Evolutionary conservation across 2,113 vertebrate genomes (phyloP).

Genomic region (Seriola aureovittata): DNA sequence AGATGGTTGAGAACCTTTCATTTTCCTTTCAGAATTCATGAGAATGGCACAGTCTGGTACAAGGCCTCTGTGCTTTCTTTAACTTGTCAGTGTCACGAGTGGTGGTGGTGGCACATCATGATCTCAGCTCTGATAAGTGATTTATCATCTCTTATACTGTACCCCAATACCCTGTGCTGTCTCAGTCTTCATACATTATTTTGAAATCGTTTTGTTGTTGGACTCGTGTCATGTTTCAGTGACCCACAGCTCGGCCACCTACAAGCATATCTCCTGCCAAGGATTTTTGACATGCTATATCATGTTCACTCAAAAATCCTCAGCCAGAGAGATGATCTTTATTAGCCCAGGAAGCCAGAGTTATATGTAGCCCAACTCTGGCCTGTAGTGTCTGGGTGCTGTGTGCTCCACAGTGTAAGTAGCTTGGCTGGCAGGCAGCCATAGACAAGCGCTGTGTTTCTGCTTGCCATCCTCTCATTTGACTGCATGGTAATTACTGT

Average conservation of each 20-base stretch:
- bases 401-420: constrained; percentile 67
- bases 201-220: constrained; percentile 6
- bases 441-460: constrained; percentile 66
- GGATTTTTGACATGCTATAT: constrained; percentile 29
- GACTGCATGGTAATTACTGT: constrained; percentile 80
- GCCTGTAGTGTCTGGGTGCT: constrained; percentile 59
- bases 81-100: constrained; percentile 13
- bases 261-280: constrained; percentile 36
- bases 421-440: constrained; percentile 77
- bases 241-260: constrained; percentile 14
- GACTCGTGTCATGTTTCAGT: constrained; percentile 24
- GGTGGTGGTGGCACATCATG: neutral
- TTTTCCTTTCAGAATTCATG: constrained; percentile 44
- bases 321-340: constrained; percentile 62
- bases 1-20: constrained; percentile 44
- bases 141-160: constrained; percentile 12
- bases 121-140: constrained; percentile 18
- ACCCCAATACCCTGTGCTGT: neutral
- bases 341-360: constrained; percentile 64
- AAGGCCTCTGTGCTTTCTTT: constrained; percentile 37
- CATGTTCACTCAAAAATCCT: constrained; percentile 42
- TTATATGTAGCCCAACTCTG: constrained; percentile 47
- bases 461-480: constrained; percentile 78
- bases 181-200: constrained; percentile 9
- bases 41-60: constrained; percentile 46